Evolutionary conservation across 1,140 invertebrate species (phyloP), one percentile per base, ranked within the genome.

Genomic region (Phthorimaea operculella): DNA sequence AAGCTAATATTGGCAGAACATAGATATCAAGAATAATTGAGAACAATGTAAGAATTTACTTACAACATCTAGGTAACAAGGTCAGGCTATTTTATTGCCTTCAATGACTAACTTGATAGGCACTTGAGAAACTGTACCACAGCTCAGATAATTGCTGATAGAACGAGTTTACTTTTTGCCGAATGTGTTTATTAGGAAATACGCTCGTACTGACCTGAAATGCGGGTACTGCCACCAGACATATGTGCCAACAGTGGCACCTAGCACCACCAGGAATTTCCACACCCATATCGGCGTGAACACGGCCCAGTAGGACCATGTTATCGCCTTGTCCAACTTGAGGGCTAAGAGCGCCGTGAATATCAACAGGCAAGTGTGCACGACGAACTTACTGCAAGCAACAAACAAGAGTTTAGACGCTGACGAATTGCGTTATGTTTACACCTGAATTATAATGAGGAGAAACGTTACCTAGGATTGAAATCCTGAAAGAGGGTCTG

Each of bases 221-320:
- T 97, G 96, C 36, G 97, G 96, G 87, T 97, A 93, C 69, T 92
- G 90, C 90, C 94, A 96, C 96, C 96, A 99, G 4, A 98, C 92
- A 73, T 95, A 94, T 66, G 94, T 96, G 28, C 96, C 97, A 36
- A 97, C 89, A 52, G 92, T 89, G 44, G 96, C 95, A 59, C 97
- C 97, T 50, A 91, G 72, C 39, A 98, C 92, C 14, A 97, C 96
- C 71, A 98, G 89, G 57, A 91, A 87, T 82, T 99, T 98, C 97
- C 97, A 99, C 60, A 98, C 91, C 96, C 96, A 99, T 79, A 99
- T 91, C 49, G 97, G 97, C 33, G 92, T 90, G 79, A 99, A 98
- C 17, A 98, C 91, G 6, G 93, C 91, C 95, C 96, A 98, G 76
- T 94, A 98, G 57, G 94, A 97, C 94, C 96, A 98, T 75, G 90